Conservation (phyloP, 2,113 vertebrate genomes). For the Amphiprion percula region DNA sequence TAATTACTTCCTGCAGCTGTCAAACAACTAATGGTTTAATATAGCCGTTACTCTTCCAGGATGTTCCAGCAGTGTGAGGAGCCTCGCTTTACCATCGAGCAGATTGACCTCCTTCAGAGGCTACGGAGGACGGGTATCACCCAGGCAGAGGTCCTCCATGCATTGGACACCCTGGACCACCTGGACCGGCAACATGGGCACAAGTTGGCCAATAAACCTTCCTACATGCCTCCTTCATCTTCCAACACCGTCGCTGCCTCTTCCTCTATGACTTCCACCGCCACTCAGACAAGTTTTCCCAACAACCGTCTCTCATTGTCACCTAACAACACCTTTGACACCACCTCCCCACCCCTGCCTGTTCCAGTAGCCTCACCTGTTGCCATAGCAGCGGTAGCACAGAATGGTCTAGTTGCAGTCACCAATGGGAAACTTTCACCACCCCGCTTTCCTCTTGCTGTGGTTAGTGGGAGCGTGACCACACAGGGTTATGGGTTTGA, state of each 20-base stretch:
- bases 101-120: constrained; percentile 98
- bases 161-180: constrained; percentile 95
- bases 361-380: constrained; percentile 74
- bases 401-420: constrained; percentile 89
- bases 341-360: constrained; percentile 91
- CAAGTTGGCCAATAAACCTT: constrained; percentile 87
- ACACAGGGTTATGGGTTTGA: constrained; percentile 92
- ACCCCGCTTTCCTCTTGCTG: constrained; percentile 89
- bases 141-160: constrained; percentile 94
- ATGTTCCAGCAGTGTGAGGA: constrained; percentile 99
- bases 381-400: constrained; percentile 75
- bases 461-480: constrained; percentile 73
- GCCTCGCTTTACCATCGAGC: constrained; percentile 99
- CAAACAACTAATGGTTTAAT: too few relatives aligned
- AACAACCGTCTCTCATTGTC: constrained; percentile 88
- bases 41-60: constrained; percentile 75
- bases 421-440: constrained; percentile 97
- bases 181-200: constrained; percentile 94
- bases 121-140: constrained; percentile 95
- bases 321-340: constrained; percentile 90
- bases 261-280: constrained; percentile 86
- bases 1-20: too few relatives aligned
- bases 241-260: constrained; percentile 54
- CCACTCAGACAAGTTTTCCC: constrained; percentile 94
- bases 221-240: constrained; percentile 63